Base-by-base conservation (phyloP, 64 coral and sea anemone genomes). In the Trachythela sp. region DNA sequence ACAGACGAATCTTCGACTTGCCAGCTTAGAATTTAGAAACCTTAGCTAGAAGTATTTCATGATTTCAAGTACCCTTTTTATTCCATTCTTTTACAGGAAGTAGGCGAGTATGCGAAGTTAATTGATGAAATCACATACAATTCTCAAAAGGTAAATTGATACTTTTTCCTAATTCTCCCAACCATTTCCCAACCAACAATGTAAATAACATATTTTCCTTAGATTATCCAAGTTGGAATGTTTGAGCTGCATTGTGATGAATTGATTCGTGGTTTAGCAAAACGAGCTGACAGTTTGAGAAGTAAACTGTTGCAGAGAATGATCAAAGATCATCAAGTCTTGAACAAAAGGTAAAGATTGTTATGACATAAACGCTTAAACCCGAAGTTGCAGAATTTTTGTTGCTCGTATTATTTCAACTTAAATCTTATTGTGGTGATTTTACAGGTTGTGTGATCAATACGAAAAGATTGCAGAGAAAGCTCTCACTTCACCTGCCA, bases 181-280 rank as follows among this genome's bases (percentile, higher is more conserved):
- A n/a, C n/a, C n/a, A n/a, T n/a, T n/a, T n/a, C n/a, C n/a, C n/a
- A n/a, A n/a, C n/a, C n/a, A n/a, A n/a, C n/a, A n/a, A n/a, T n/a
- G n/a, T n/a, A n/a, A n/a, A n/a, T n/a, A n/a, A n/a, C 1, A 4
- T 2, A n/a, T 64, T 64, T 20, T 27, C 56, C 22, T 64, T 76
- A 99, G 96, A 88, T 94, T 39, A 94, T 91, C 70, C 89, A 93
- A 84, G 93, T 99, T 89, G 96, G 96, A 1, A 99, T 99, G 93
- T 99, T 99, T 89, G 96, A 99, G 31, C 72, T 99, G n/a, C 96
- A 99, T 89, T 99, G 96, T 88, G 96, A 99, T 93, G 96, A 99
- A 37, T 59, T 99, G 70, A 94, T 99, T 38, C 91, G 96, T 88
- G 96, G 93, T 60, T 49, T 99, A 35, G 89, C 93, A 4, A 99